Evolutionary conservation across 2,797 vertebrate species (phyloP).

Genomic region (Cirrhinus mrigala): DNA sequence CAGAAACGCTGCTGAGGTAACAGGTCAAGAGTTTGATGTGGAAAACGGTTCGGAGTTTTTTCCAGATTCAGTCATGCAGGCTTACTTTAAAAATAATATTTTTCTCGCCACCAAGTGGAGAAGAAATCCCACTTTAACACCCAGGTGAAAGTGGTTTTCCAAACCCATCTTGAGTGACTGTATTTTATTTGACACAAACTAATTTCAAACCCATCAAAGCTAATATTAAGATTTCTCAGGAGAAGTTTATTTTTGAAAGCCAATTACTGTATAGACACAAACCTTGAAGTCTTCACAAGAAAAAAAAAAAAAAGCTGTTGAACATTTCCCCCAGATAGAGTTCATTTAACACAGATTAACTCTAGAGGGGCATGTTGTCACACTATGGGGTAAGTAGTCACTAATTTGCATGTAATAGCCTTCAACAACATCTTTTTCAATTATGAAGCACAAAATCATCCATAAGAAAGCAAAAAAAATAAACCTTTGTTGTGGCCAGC

Average conservation of each 20-base stretch:
- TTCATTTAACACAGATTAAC: neutral
- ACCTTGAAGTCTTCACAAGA: too few relatives aligned
- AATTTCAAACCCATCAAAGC: neutral
- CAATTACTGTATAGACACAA: neutral
- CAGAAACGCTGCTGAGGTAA: conserved; percentile 3
- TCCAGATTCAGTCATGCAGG: neutral
- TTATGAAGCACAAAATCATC: neutral
- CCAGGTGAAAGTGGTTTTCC: neutral
- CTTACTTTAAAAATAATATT: neutral
- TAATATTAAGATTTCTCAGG: neutral
- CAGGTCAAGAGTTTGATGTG: conserved; percentile 8
- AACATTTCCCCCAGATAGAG: neutral
- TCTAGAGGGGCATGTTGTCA: neutral
- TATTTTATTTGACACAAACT: neutral
- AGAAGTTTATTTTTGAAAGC: neutral
- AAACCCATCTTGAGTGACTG: neutral
- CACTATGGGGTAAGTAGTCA: neutral
- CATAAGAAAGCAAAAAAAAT: neutral
- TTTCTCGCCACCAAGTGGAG: neutral
- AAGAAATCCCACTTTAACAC: neutral
- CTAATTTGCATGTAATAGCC: neutral
- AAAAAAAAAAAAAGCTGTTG: too few relatives aligned
- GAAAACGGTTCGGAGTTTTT: conserved; percentile 26
- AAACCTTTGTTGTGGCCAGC: neutral
- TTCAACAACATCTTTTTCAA: neutral